Conservation (phyloP, 2,888 invertebrate genomes). For the Perizoma affinitatum region DNA sequence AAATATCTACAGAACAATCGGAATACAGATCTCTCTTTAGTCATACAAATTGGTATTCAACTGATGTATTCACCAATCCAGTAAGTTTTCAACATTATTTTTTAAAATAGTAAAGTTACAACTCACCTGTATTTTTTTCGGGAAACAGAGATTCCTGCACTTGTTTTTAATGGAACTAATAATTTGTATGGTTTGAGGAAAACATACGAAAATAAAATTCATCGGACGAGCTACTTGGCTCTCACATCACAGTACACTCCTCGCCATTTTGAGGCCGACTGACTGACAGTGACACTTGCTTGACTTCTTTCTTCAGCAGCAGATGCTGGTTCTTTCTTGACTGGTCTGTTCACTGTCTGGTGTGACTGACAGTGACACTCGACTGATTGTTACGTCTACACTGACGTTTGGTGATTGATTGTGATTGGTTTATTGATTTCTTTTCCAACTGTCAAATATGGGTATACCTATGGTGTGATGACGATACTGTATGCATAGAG, state of each 20-base stretch:
- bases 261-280: conserved; percentile 61
- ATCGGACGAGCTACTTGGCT: conserved; percentile 29
- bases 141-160: conserved; percentile 8
- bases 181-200: conserved; percentile 7
- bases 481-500: too few species aligned
- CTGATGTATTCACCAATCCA: conserved; percentile 15
- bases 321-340: too few species aligned
- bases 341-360: too few species aligned
- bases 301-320: background rate
- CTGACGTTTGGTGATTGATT: too few species aligned
- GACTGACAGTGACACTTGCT: conserved; percentile 5
- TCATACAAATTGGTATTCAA: conserved; percentile 55
- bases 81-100: conserved; percentile 32
- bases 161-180: conserved; percentile 8
- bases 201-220: conserved; percentile 37
- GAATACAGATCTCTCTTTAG: conserved; percentile 48
- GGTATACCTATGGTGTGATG: too few species aligned
- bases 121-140: conserved; percentile 30
- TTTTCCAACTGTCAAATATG: too few species aligned
- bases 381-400: too few species aligned
- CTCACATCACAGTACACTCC: conserved; percentile 57
- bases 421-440: too few species aligned
- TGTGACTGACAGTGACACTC: background rate
- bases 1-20: conserved; percentile 45
- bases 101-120: conserved; percentile 1